Conservation (phyloP, 2,888 invertebrate genomes). For the Aleiodes leptofemur region DNA sequence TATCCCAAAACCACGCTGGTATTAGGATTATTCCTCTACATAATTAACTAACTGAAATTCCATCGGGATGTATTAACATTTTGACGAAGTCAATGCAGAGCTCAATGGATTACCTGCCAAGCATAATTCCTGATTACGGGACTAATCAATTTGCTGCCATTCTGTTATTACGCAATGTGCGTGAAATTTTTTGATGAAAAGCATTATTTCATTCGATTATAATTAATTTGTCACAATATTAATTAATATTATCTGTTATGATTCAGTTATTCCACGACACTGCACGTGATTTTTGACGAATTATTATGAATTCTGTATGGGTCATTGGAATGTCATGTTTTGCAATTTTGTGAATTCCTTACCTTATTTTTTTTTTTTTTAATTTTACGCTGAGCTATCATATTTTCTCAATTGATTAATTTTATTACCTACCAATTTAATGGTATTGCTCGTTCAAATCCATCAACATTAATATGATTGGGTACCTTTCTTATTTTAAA, state of each 20-base stretch:
- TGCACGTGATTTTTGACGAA: too few species aligned
- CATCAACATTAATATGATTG: slow-evolving; percentile 13
- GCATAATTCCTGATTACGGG: slow-evolving; percentile 52
- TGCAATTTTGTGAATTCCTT: too few species aligned
- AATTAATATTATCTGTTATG: too few species aligned
- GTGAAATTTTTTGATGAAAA: background rate
- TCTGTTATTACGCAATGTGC: slow-evolving; percentile 3
- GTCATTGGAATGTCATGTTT: too few species aligned
- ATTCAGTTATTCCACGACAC: too few species aligned
- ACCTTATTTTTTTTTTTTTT: too few species aligned
- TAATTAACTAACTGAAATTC: slow-evolving; percentile 72
- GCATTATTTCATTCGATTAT: background rate
- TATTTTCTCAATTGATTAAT: too few species aligned
- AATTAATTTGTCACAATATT: too few species aligned
- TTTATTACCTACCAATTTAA: too few species aligned
- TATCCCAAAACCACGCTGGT: slow-evolving; percentile 48
- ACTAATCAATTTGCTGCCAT: slow-evolving; percentile 30
- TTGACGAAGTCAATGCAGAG: slow-evolving; percentile 67
- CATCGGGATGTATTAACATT: slow-evolving; percentile 64
- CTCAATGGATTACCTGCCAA: slow-evolving; percentile 62
- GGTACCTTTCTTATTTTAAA: slow-evolving; percentile 29
- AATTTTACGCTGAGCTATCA: too few species aligned
- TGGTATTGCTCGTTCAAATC: background rate
- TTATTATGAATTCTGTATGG: too few species aligned
- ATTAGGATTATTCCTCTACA: slow-evolving; percentile 67